Evolutionary conservation across 1,140 invertebrate species (phyloP).

Genomic region (Magallana angulata): DNA sequence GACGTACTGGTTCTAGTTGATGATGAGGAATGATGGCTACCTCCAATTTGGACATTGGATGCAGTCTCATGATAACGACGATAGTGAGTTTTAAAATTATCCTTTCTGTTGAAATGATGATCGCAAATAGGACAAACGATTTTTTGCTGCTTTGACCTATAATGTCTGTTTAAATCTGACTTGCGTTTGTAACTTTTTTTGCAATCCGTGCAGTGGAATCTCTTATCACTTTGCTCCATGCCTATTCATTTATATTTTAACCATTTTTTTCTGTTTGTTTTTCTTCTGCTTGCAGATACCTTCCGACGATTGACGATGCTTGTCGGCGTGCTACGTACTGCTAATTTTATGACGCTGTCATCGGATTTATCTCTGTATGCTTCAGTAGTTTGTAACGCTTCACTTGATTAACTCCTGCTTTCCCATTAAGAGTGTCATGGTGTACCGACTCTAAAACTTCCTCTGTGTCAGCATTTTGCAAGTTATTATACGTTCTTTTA

Average conservation of each 20-base stretch:
- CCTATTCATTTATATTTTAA: neutral
- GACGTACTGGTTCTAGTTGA: too few species aligned
- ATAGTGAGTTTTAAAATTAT: constrained; percentile 26
- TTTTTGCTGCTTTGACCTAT: constrained; percentile 3
- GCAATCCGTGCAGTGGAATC: neutral
- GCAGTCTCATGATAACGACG: neutral
- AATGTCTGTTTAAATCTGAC: constrained; percentile 29
- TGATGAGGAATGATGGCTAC: too few species aligned
- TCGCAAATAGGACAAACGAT: constrained; percentile 5
- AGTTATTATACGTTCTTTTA: too few species aligned
- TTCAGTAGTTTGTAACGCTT: too few species aligned
- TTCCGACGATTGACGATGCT: neutral
- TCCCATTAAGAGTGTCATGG: too few species aligned
- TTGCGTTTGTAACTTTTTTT: constrained; percentile 15
- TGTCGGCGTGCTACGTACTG: neutral
- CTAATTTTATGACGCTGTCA: too few species aligned
- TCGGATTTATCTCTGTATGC: too few species aligned
- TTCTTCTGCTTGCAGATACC: neutral
- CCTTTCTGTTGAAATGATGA: too few species aligned
- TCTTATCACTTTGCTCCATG: neutral
- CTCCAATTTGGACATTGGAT: neutral
- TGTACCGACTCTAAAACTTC: too few species aligned
- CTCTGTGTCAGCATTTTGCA: too few species aligned
- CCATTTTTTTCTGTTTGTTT: neutral
- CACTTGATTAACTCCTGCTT: too few species aligned